Percentiles rank a stretch among this genome's conserved stretches.
phyloP scores from a whole-genome alignment of 1,140 invertebrate genomes.

The Hylaeus anthracinus region DNA sequence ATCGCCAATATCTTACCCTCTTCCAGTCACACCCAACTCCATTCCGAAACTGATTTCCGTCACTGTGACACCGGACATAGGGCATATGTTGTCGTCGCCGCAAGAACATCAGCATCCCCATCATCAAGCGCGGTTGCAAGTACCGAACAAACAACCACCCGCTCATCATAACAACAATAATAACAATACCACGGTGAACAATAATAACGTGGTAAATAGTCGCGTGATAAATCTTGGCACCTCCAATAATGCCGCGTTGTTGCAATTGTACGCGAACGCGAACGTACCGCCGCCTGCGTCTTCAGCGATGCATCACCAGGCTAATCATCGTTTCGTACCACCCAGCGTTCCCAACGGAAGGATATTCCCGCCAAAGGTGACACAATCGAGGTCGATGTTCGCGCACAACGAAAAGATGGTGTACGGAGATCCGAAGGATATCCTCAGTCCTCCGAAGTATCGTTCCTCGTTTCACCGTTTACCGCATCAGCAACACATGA shows the following conservation, averaged over 20 bases:
- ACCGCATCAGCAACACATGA: constrained; percentile 33
- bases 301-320: constrained; percentile 21
- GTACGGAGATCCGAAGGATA: constrained; percentile 87
- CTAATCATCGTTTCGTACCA: constrained; percentile 68
- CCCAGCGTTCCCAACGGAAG: constrained; percentile 67
- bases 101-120: constrained; percentile 61
- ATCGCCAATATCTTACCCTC: constrained; percentile 49
- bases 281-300: constrained; percentile 54
- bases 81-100: constrained; percentile 78
- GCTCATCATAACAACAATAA: constrained; percentile 61
- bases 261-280: constrained; percentile 81
- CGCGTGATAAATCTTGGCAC: constrained; percentile 80
- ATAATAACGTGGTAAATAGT: constrained; percentile 64
- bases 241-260: constrained; percentile 80
- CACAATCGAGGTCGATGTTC: constrained; percentile 85
- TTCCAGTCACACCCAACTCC: constrained; percentile 59
- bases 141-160: constrained; percentile 45
- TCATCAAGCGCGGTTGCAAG: constrained; percentile 54
- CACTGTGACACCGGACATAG: constrained; percentile 81
- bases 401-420: constrained; percentile 84
- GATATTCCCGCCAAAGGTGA: constrained; percentile 82
- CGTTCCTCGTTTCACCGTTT: constrained; percentile 47
- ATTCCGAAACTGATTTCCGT: constrained; percentile 79
- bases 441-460: constrained; percentile 80
- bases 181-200: constrained; percentile 56